Evolutionary conservation across 2,113 vertebrate genomes (phyloP).

Genomic region (Rhinolophus sinicus): DNA sequence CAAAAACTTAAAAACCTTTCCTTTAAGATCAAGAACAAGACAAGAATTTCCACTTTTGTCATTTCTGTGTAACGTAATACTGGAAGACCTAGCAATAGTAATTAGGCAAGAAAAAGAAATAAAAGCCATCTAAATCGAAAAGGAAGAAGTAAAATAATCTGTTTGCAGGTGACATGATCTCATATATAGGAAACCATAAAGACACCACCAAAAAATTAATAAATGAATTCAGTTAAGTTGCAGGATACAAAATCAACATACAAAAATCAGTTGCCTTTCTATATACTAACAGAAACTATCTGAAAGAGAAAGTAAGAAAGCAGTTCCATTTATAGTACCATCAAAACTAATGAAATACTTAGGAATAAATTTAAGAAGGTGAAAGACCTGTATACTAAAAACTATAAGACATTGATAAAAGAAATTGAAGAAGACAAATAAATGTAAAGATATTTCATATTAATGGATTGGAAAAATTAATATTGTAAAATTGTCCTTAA

Average conservation of each 20-base stretch:
- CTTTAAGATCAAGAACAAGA: background rate
- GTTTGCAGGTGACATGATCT: background rate
- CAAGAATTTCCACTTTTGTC: background rate
- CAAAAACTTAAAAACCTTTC: background rate
- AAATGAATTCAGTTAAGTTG: background rate
- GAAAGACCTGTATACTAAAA: background rate
- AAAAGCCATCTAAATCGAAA: background rate
- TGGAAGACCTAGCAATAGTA: background rate
- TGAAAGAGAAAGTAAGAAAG: background rate
- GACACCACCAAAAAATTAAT: background rate
- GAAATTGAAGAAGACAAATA: background rate
- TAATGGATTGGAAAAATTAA: background rate
- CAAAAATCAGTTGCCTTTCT: background rate
- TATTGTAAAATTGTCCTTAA: background rate
- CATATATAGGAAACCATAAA: background rate
- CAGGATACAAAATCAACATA: background rate
- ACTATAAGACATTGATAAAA: background rate
- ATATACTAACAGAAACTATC: background rate
- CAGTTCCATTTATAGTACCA: background rate
- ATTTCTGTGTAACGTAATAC: background rate
- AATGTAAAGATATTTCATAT: background rate
- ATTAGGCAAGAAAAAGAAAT: background rate
- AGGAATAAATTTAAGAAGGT: background rate
- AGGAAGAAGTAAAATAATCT: background rate
- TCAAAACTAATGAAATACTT: background rate